phyloP scores from a whole-genome alignment of 2,113 vertebrate genomes.

The Anguilla rostrata region DNA sequence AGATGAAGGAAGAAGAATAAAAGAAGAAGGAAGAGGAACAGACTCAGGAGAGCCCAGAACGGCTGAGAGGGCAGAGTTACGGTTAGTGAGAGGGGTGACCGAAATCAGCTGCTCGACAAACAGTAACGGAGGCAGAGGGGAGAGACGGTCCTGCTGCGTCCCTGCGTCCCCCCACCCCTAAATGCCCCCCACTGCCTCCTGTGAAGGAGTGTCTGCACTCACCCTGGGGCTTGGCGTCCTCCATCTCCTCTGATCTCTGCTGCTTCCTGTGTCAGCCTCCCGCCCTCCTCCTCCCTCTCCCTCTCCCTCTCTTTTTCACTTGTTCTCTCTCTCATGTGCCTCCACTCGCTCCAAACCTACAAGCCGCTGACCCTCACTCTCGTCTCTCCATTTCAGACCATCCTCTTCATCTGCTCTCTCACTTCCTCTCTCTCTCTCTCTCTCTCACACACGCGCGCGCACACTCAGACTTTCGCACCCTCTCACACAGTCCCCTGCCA shows the following conservation, averaged over 20 bases:
- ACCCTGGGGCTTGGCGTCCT: slow-evolving; percentile 37
- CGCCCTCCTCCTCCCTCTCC: slow-evolving; percentile 6
- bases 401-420: neutral
- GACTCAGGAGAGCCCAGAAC: neutral
- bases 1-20: neutral
- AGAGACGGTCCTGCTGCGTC: neutral
- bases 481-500: neutral
- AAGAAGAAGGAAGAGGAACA: neutral
- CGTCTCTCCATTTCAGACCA: neutral
- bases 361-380: neutral
- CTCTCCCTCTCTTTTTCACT: neutral
- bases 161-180: neutral
- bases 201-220: slow-evolving; percentile 12
- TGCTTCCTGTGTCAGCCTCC: slow-evolving; percentile 35
- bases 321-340: neutral
- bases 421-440: neutral
- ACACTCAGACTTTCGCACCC: too few relatives aligned
- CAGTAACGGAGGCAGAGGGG: neutral
- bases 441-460: too few relatives aligned
- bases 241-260: slow-evolving; percentile 14
- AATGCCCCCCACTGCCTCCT: neutral
- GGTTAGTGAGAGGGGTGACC: neutral
- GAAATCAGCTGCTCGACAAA: neutral
- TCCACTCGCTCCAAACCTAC: neutral
- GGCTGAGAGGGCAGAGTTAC: neutral